Percentiles rank a stretch among this genome's conserved stretches.
phyloP scores from a whole-genome alignment of 2,797 vertebrate species.

The Limosa lapponica region DNA sequence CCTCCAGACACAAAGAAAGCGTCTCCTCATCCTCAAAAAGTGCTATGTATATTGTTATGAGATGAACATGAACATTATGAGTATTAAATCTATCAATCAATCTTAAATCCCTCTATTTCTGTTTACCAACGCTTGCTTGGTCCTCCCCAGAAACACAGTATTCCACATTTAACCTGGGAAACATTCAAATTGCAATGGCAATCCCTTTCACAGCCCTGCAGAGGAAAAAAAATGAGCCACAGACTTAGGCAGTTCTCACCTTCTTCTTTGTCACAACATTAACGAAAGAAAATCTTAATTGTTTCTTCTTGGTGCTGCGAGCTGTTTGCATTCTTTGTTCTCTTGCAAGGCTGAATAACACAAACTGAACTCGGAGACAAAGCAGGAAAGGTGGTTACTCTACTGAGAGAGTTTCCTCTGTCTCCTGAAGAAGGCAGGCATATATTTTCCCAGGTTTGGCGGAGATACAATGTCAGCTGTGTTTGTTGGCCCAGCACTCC shows the following conservation, averaged over 20 bases:
- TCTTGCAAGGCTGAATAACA: not conserved
- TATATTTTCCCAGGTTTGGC: not conserved
- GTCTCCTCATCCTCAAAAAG: not conserved
- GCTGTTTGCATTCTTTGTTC: not conserved
- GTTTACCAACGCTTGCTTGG: not conserved
- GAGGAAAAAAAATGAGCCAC: not conserved
- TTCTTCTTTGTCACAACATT: not conserved
- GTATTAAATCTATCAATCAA: not conserved
- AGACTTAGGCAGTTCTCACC: not conserved
- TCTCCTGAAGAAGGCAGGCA: not conserved
- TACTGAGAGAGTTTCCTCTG: not conserved
- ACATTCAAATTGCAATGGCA: not conserved
- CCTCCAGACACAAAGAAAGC: not conserved
- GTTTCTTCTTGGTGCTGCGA: not conserved
- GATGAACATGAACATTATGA: not conserved
- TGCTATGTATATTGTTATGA: accelerated
- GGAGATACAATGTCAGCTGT: not conserved
- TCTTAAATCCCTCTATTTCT: not conserved
- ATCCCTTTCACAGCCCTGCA: not conserved
- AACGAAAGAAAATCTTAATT: not conserved
- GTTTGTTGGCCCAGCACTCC: not conserved
- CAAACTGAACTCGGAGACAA: not conserved
- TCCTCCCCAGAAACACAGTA: not conserved
- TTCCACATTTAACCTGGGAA: not conserved
- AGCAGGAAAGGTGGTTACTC: not conserved